Conservation (phyloP, 2,113 vertebrate genomes). For the Eudorcas thomsonii region DNA sequence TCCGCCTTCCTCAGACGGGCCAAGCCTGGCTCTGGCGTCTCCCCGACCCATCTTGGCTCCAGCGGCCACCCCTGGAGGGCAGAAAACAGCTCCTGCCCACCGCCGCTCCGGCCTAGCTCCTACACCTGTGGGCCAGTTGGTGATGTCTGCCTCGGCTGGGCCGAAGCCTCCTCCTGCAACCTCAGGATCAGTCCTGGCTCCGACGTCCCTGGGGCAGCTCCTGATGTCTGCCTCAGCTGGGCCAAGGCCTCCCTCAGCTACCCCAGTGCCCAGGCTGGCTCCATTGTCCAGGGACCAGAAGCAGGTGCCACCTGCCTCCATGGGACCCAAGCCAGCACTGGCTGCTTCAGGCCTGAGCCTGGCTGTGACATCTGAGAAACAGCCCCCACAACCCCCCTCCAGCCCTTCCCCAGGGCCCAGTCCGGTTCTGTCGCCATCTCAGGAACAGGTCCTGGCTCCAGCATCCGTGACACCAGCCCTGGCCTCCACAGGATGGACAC, state of each 20-base stretch:
- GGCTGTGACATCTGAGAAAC: conserved; percentile 45
- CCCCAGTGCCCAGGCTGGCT: not conserved
- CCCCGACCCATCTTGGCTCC: conserved; percentile 34
- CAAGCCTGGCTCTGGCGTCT: conserved; percentile 20
- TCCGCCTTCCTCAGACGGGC: conserved; percentile 28
- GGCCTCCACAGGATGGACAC: not conserved
- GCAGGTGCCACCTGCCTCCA: conserved; percentile 40
- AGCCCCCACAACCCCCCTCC: not conserved
- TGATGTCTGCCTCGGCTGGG: not conserved
- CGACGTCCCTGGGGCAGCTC: conserved; percentile 27
- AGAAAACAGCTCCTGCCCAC: conserved; percentile 18
- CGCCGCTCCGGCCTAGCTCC: conserved; percentile 16
- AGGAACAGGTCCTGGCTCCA: conserved; percentile 18
- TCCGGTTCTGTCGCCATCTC: conserved; percentile 41
- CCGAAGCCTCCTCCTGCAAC: conserved; percentile 22
- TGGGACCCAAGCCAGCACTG: conserved; percentile 46
- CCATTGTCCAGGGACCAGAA: conserved; percentile 45
- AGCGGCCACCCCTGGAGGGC: not conserved
- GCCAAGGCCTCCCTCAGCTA: not conserved
- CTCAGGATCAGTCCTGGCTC: conserved; percentile 32
- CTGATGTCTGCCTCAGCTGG: not conserved
- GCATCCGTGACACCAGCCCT: not conserved
- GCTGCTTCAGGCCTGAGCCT: conserved; percentile 47
- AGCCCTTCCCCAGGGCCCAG: conserved; percentile 21
- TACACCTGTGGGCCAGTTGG: conserved; percentile 35